Evolutionary conservation across 2,113 vertebrate species (phyloP), one percentile per base, ranked within the genome.

Genomic region (Laterallus jamaicensis): DNA sequence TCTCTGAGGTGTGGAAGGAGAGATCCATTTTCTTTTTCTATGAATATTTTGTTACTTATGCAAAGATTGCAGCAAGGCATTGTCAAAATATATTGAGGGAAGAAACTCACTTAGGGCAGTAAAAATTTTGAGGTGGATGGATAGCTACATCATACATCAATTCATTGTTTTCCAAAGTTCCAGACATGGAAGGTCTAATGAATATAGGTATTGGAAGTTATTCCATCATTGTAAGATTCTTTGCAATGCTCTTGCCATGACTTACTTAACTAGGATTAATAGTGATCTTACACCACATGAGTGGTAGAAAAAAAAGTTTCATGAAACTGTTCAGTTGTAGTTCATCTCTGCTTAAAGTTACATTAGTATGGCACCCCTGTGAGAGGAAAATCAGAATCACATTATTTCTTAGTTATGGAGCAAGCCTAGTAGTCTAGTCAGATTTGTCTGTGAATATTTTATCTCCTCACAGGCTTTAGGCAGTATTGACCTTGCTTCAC

Each of bases 311-410:
- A 67, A 82, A 10, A 28, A 32, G 11, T 83, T 77, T 7, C 13
- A 18, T 32, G 28, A 19, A 19, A 37, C 42, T 32, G 18, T 29
- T 60, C 39, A 62, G 47, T 82, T 18, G 2, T 59, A 64, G 31
- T 66, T 59, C 22, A 28, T 10, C 78, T 90, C 18, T 58, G 11
- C 26, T 71, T 60, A 10, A 54, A 49, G 10, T 55, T 60, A 44
- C 15, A 2, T 35, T 16, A 24, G 35, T 16, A 0, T 8, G 49
- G 42, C 35, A 6, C 6, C 0, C 5, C 1, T 3, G 0, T 8
- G 31, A 73, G 50, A 69, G 47, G 19, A 59, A 16, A 22, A 40
- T 5, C 49, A 47, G 52, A 52, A 18, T 73, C 22, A 18, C 52
- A 32, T 16, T 31, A 0, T 29, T 68, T 60, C 42, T 75, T 12